Conservation (phyloP, 2,888 invertebrate species). For the Nebria salina region DNA sequence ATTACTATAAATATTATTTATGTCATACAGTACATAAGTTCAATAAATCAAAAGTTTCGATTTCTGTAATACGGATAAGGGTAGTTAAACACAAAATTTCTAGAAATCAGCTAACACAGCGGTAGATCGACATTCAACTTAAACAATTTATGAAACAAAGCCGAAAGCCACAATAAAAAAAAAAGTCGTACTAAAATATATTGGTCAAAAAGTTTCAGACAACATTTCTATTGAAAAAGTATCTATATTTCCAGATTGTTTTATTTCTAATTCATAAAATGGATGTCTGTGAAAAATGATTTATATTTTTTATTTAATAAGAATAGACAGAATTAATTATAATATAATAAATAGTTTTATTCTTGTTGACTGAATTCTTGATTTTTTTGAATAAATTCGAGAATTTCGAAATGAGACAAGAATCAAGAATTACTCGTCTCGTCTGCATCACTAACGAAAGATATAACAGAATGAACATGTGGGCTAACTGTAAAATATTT, state of each 20-base stretch:
- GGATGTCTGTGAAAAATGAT: too few relatives aligned
- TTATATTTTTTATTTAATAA: too few relatives aligned
- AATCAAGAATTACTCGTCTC: too few relatives aligned
- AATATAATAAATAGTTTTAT: too few relatives aligned
- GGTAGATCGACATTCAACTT: background rate
- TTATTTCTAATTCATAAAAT: too few relatives aligned
- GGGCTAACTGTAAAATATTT: slow-evolving; percentile 27
- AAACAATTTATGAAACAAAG: background rate
- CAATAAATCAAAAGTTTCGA: background rate
- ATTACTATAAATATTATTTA: too few relatives aligned
- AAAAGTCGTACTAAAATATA: background rate
- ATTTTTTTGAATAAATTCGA: too few relatives aligned
- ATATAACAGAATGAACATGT: slow-evolving; percentile 25
- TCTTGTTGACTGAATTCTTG: too few relatives aligned
- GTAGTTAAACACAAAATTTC: background rate
- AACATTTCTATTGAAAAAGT: background rate
- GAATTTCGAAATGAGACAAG: too few relatives aligned
- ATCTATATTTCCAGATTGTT: too few relatives aligned
- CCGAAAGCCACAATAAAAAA: background rate
- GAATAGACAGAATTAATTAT: too few relatives aligned
- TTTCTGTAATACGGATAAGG: background rate
- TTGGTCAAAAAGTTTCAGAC: background rate
- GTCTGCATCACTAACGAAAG: background rate
- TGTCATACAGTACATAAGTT: background rate
- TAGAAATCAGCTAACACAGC: background rate